Conservation (phyloP, 2,113 vertebrate genomes). For the Aythya baeri region DNA sequence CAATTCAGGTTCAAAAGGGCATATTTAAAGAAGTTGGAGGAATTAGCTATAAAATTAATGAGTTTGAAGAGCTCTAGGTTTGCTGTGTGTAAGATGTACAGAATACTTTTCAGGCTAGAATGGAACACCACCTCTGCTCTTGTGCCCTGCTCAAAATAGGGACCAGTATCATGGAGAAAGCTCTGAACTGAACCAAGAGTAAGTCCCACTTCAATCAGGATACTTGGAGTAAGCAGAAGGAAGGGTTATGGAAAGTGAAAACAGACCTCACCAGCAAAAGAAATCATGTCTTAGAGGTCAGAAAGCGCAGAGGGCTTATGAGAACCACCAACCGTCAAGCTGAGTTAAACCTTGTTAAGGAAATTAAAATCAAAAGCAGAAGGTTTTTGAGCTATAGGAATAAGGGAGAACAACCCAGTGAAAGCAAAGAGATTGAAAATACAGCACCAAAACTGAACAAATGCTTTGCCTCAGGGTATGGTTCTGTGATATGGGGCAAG, state of each 20-base stretch:
- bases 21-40: neutral
- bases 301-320: neutral
- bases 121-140: neutral
- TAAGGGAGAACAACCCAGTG: neutral
- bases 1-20: neutral
- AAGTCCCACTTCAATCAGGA: neutral
- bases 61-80: neutral
- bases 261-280: neutral
- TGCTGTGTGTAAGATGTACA: neutral
- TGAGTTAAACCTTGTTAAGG: neutral
- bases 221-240: neutral
- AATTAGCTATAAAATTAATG: neutral
- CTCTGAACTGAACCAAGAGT: neutral
- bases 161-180: neutral
- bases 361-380: constrained; percentile 49
- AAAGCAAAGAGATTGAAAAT: constrained; percentile 7
- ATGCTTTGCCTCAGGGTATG: neutral
- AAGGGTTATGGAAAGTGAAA: neutral
- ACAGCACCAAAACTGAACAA: constrained; percentile 11
- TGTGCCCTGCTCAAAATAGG: neutral
- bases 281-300: neutral
- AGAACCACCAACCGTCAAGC: neutral
- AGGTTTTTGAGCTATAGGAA: neutral
- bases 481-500: neutral
- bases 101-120: neutral